Evolutionary conservation across 2,113 vertebrate species (phyloP).

Genomic region (Tragulus kanchil): DNA sequence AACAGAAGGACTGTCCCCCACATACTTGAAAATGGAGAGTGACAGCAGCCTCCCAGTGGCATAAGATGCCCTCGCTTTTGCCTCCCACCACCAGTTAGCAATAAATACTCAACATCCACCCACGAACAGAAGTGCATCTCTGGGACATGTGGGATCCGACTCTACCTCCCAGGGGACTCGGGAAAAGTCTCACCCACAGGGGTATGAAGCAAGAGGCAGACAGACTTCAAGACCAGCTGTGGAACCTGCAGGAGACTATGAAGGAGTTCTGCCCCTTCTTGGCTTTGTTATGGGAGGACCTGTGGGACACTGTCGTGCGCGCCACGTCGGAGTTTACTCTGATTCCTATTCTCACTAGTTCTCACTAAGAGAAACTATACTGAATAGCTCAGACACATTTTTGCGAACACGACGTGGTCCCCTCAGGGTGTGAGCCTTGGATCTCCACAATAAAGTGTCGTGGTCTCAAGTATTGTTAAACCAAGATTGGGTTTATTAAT

Average conservation of each 20-base stretch:
- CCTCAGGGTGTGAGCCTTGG: too few relatives aligned
- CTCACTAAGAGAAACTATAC: too few relatives aligned
- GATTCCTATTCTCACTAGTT: too few relatives aligned
- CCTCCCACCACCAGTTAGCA: not conserved
- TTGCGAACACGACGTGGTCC: too few relatives aligned
- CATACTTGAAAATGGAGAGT: not conserved
- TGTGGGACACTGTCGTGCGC: not conserved
- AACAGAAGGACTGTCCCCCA: not conserved
- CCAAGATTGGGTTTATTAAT: too few relatives aligned
- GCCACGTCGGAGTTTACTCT: too few relatives aligned
- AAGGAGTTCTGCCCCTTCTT: not conserved
- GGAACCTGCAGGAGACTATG: not conserved
- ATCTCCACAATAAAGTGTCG: too few relatives aligned
- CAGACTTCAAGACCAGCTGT: not conserved
- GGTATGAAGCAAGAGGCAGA: not conserved
- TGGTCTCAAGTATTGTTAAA: too few relatives aligned
- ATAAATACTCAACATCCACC: not conserved
- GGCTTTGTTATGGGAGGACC: not conserved
- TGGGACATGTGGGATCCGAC: not conserved
- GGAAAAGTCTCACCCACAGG: not conserved
- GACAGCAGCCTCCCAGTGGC: fast-evolving
- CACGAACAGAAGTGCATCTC: not conserved
- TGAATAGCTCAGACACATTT: too few relatives aligned
- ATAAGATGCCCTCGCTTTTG: not conserved
- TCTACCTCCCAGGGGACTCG: not conserved